A percentile compares a stretch with the other conserved stretches of the same genome.
phyloP scores from a whole-genome alignment of 2,113 vertebrate genomes.

The Laticauda colubrina region DNA sequence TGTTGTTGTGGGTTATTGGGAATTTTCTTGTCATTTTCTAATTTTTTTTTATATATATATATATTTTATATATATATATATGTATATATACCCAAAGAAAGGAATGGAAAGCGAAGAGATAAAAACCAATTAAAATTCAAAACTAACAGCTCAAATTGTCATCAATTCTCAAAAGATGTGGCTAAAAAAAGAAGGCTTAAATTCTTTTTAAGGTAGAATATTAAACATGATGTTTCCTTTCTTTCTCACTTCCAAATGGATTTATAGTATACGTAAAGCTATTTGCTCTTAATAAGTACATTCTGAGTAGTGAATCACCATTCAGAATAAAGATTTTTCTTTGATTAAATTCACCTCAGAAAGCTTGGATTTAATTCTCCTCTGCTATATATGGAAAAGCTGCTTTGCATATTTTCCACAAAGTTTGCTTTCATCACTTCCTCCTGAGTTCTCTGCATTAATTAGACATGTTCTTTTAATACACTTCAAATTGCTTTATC shows the following conservation, averaged over 20 bases:
- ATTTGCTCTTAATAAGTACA: not conserved
- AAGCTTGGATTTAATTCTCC: not conserved
- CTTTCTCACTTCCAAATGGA: not conserved
- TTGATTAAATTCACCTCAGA: not conserved
- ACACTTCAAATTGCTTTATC: conserved; percentile 12
- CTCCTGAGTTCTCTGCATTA: conserved; percentile 34
- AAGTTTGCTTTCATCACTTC: conserved; percentile 28
- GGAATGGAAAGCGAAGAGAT: not conserved
- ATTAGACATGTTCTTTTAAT: conserved; percentile 49
- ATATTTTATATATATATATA: too few species aligned
- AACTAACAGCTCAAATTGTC: not conserved
- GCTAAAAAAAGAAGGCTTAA: not conserved
- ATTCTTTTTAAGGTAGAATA: not conserved
- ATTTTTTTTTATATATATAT: too few species aligned
- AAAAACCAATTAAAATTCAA: not conserved
- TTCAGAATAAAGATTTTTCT: not conserved
- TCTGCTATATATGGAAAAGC: conserved; percentile 15
- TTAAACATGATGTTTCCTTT: not conserved
- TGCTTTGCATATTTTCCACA: conserved; percentile 21
- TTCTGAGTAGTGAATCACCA: not conserved
- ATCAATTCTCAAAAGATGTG: not conserved
- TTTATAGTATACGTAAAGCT: not conserved
- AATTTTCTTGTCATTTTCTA: too few species aligned
- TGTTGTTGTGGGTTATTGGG: too few species aligned
- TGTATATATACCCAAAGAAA: not conserved